Evolutionary conservation across 2,888 invertebrate species (phyloP).

Genomic region (Pyrrhosoma nymphula): DNA sequence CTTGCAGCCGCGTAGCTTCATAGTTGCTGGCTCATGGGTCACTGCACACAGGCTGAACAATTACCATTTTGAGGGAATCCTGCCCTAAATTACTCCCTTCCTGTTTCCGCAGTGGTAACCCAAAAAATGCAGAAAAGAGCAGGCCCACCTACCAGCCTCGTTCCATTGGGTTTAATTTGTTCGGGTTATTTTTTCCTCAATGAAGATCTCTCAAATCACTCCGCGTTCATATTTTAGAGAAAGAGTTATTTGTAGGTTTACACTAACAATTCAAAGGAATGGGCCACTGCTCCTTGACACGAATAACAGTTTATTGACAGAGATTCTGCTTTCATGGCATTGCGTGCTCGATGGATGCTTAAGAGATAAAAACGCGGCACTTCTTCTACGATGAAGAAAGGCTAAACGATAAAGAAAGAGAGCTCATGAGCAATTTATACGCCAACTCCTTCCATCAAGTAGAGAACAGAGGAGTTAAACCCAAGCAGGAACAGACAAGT

Average conservation of each 20-base stretch:
- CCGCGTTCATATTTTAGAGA: no score
- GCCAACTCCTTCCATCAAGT: neutral
- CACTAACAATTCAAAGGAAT: no score
- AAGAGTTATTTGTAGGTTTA: no score
- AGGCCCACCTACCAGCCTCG: neutral
- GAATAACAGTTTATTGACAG: no score
- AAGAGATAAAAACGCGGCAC: no score
- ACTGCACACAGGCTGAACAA: neutral
- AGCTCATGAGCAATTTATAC: neutral
- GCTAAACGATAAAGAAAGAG: neutral
- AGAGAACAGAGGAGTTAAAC: neutral
- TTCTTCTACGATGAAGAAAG: no score
- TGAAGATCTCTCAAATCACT: no score
- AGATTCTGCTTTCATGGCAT: no score
- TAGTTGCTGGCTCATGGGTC: neutral
- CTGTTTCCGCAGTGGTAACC: neutral
- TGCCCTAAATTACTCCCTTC: neutral
- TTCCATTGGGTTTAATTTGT: neutral
- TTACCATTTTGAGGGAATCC: neutral
- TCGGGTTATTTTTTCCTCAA: no score
- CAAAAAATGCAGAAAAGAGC: neutral
- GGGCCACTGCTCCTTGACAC: no score
- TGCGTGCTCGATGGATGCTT: no score
- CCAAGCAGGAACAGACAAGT: neutral
- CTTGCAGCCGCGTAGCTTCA: neutral